Evolutionary conservation across 2,113 vertebrate species (phyloP), one percentile per base, ranked within the genome.

Genomic region (Onychostruthus taczanowskii): DNA sequence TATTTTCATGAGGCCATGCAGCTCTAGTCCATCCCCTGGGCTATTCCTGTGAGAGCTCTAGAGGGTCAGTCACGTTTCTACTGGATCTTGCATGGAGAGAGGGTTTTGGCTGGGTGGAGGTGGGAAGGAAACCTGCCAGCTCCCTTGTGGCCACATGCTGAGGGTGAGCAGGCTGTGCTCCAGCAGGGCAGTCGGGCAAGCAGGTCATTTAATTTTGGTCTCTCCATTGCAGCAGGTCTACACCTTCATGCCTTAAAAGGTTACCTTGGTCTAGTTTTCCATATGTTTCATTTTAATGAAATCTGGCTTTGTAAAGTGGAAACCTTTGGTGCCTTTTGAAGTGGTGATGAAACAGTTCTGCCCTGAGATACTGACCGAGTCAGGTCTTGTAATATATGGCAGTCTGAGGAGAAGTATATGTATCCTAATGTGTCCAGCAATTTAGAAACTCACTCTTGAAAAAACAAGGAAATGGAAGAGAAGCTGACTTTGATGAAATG

Each of bases 121-220:
- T 5, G 17, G 14, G 35, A 44, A 63, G 47, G n/a, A 21, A 49
- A 9, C 13, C 17, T n/a, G 27, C 24, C 66, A 16, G 27, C 41
- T 44, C 23, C 0, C 0, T 10, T 0, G 1, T 27, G 61, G 23
- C 10, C 27, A 16, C 0, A 1, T 39, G 61, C 41, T 27, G 61
- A 27, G 58, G 33, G 17, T 52, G 50, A 52, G 53, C 37, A 44
- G 31, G 9, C 31, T 58, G 37, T 2, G 8, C 21, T 47, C 15
- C 12, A 0, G 1, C 53, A n/a, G 66, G 73, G 18, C 49, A 31
- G 11, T 27, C 0, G 1, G 59, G 74, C 33, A 44, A 15, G 21
- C 44, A 58, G 41, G 22, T 62, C 0, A 39, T 81, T 89, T 58
- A 28, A 58, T 77, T 87, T 66, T 73, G 50, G 63, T 63, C 64